Evolutionary conservation across 2,113 vertebrate species (phyloP).

Genomic region (Pollachius pollachius): DNA sequence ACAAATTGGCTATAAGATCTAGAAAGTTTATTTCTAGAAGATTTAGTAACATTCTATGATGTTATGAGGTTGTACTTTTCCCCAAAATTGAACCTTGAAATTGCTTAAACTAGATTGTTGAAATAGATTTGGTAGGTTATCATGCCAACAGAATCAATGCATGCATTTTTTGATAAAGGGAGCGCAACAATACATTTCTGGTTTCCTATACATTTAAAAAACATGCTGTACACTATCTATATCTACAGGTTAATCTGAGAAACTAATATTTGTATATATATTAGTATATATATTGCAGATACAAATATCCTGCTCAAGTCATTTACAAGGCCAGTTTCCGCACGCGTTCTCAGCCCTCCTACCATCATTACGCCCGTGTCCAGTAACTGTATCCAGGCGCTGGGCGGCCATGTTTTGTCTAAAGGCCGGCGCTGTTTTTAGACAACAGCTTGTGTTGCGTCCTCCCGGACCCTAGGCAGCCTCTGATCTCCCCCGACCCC

Average conservation of each 20-base stretch:
- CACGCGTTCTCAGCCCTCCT: not conserved
- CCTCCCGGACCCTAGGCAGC: constrained; percentile 22
- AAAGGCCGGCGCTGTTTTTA: constrained; percentile 21
- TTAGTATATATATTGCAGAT: not conserved
- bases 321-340: not conserved
- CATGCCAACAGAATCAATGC: no score
- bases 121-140: no score
- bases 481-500: constrained; percentile 52
- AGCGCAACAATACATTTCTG: no score
- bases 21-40: no score
- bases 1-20: no score
- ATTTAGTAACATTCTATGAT: no score
- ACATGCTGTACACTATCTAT: not conserved
- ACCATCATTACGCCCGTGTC: not conserved
- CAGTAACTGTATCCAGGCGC: not conserved
- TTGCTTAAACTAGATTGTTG: no score
- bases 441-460: constrained; percentile 50
- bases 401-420: constrained; percentile 51
- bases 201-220: no score
- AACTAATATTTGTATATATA: no score
- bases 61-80: no score
- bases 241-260: not conserved
- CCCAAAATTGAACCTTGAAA: no score
- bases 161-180: no score
- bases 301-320: not conserved